These are phyloP conservation scores for Polymixis lichenea DNA, from an alignment of 2,888 invertebrate genomes.

Conservation along the genomic window DNA sequence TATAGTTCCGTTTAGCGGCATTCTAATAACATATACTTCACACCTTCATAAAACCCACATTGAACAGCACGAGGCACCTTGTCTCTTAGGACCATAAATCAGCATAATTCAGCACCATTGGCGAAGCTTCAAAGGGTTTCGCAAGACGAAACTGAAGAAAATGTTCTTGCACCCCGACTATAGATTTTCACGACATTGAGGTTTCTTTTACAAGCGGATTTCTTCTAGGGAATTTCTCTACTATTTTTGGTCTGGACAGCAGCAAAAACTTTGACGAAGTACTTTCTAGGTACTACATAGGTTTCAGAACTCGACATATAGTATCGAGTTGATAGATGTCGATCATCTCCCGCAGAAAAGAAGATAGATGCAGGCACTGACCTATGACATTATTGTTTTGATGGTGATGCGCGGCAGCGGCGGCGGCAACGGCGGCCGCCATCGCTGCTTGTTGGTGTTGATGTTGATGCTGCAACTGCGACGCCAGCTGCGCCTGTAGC, in stretches of 20 bases:
- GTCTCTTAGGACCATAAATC: slow-evolving; percentile 21
- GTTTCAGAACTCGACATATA: neutral
- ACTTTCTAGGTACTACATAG: neutral
- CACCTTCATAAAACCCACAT: slow-evolving; percentile 1
- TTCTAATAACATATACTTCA: neutral
- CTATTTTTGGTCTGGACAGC: neutral
- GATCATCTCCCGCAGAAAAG: neutral
- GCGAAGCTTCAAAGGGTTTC: slow-evolving; percentile 18
- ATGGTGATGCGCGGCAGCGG: slow-evolving; percentile 91
- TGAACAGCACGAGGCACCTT: neutral
- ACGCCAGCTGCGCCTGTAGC: slow-evolving; percentile 91
- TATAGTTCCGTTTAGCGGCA: neutral
- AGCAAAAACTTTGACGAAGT: slow-evolving; percentile 3
- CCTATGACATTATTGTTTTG: slow-evolving; percentile 91
- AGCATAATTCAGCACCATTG: slow-evolving; percentile 22
- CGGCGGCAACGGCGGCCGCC: slow-evolving; percentile 90
- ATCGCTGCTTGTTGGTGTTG: slow-evolving; percentile 84
- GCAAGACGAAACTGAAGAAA: slow-evolving; percentile 16
- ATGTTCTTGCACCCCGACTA: neutral
- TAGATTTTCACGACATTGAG: slow-evolving; percentile 16
- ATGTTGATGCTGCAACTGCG: slow-evolving; percentile 91
- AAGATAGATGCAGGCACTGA: slow-evolving; percentile 76
- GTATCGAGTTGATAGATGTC: neutral
- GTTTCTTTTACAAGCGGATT: neutral
- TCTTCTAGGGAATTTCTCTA: neutral